Percentiles rank a stretch among this genome's conserved stretches.
phyloP scores from a whole-genome alignment of 2,888 invertebrate genomes.

The Carabus problematicus region DNA sequence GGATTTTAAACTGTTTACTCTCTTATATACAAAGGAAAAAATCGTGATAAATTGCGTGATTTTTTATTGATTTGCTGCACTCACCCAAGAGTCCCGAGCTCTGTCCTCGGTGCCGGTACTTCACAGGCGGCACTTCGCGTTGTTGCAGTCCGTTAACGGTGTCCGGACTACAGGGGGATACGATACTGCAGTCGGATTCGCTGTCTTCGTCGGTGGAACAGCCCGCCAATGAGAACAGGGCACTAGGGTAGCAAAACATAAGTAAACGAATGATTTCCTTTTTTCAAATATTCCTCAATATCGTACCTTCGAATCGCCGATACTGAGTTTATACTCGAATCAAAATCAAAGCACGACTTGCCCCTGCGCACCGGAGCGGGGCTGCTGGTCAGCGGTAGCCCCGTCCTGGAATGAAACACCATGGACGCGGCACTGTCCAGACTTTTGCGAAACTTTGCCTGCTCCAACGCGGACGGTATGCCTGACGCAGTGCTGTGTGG shows the following conservation, averaged over 20 bases:
- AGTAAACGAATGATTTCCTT: slow-evolving; percentile 14
- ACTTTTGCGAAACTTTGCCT: slow-evolving; percentile 75
- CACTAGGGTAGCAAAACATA: slow-evolving; percentile 60
- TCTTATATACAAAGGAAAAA: no score
- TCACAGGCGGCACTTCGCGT: slow-evolving; percentile 51
- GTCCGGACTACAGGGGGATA: slow-evolving; percentile 60
- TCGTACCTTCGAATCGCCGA: slow-evolving; percentile 82
- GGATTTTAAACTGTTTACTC: no score
- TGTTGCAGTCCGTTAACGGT: slow-evolving; percentile 50
- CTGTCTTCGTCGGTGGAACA: slow-evolving; percentile 59
- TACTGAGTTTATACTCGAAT: slow-evolving; percentile 78
- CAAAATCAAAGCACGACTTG: slow-evolving; percentile 82
- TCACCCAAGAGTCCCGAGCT: slow-evolving; percentile 59
- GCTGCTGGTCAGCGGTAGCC: slow-evolving; percentile 83
- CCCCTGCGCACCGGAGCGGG: slow-evolving; percentile 83
- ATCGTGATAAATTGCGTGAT: no score
- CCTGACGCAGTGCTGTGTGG: slow-evolving; percentile 49
- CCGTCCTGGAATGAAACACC: slow-evolving; percentile 83
- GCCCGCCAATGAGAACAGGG: slow-evolving; percentile 67
- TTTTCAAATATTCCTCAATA: no score
- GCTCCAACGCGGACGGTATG: slow-evolving; percentile 75
- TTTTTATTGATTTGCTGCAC: no score
- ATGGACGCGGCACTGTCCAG: slow-evolving; percentile 81
- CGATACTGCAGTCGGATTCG: slow-evolving; percentile 61
- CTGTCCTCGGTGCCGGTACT: slow-evolving; percentile 55